phyloP scores from a whole-genome alignment of 2,888 invertebrate species.

The Apotomis capreana region DNA sequence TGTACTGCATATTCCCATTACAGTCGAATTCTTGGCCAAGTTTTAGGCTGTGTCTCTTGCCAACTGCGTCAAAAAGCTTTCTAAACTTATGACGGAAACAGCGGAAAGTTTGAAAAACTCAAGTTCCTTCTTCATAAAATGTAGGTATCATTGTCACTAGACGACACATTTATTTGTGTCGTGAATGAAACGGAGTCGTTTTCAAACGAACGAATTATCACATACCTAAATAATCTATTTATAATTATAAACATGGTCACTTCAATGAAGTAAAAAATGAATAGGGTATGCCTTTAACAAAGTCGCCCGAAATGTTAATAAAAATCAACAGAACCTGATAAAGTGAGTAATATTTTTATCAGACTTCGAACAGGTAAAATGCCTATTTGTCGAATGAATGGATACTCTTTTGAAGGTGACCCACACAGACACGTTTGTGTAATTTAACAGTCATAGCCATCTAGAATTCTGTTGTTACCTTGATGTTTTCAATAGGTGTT shows the following conservation, averaged over 20 bases:
- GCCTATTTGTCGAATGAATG: background rate
- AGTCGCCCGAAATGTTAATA: background rate
- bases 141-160: no score
- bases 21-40: slow-evolving; percentile 25
- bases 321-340: background rate
- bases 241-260: no score
- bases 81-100: slow-evolving; percentile 4
- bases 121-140: background rate
- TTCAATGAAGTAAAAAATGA: no score
- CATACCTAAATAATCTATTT: no score
- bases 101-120: background rate
- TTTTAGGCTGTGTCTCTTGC: slow-evolving; percentile 19
- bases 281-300: no score
- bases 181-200: no score
- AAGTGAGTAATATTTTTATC: background rate
- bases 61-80: slow-evolving; percentile 21
- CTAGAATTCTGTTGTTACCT: background rate
- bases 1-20: slow-evolving; percentile 22
- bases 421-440: background rate
- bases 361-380: background rate
- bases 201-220: no score
- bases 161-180: no score
- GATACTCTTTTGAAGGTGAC: slow-evolving; percentile 4
- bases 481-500: no score
- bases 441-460: slow-evolving; percentile 5